Conservation (phyloP, 2,888 invertebrate species). For the Boloria selene region DNA sequence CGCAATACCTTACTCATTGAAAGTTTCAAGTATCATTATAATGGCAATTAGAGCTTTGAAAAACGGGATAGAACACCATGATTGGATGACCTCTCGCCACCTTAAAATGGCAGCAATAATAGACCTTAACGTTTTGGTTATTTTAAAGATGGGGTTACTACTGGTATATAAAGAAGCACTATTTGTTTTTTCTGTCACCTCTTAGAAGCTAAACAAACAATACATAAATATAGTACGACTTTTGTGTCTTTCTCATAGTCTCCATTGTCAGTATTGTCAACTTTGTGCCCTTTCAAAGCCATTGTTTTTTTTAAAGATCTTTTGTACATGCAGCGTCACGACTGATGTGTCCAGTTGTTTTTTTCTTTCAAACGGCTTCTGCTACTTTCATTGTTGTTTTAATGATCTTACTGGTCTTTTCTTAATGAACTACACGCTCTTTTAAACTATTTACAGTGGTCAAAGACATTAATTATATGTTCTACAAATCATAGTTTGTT, state of each 20-base stretch:
- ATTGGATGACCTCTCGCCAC: constrained; percentile 40
- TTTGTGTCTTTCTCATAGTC: constrained; percentile 71
- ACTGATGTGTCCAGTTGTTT: constrained; percentile 60
- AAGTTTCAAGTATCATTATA: constrained; percentile 78
- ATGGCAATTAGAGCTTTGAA: constrained; percentile 78
- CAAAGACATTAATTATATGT: background rate
- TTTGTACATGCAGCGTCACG: constrained; percentile 53
- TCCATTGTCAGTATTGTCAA: constrained; percentile 73
- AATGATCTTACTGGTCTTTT: constrained; percentile 38
- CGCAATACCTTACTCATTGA: constrained; percentile 40
- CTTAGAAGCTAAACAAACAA: constrained; percentile 77
- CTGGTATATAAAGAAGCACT: constrained; percentile 57
- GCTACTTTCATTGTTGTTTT: constrained; percentile 30
- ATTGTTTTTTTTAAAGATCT: constrained; percentile 59
- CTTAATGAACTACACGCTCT: constrained; percentile 34
- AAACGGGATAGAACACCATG: constrained; percentile 51
- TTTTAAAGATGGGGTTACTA: constrained; percentile 61
- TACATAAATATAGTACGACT: constrained; percentile 68
- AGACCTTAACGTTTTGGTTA: constrained; percentile 46
- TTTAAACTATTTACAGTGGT: constrained; percentile 12
- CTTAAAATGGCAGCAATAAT: constrained; percentile 18
- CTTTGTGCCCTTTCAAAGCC: constrained; percentile 60
- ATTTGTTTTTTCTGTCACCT: constrained; percentile 79
- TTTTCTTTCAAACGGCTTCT: constrained; percentile 42
- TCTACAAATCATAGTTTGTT: background rate